A percentile compares a stretch with the other conserved stretches of the same genome.
phyloP scores from a whole-genome alignment of 2,888 invertebrate species.

The Holacanthella duospinosa region DNA sequence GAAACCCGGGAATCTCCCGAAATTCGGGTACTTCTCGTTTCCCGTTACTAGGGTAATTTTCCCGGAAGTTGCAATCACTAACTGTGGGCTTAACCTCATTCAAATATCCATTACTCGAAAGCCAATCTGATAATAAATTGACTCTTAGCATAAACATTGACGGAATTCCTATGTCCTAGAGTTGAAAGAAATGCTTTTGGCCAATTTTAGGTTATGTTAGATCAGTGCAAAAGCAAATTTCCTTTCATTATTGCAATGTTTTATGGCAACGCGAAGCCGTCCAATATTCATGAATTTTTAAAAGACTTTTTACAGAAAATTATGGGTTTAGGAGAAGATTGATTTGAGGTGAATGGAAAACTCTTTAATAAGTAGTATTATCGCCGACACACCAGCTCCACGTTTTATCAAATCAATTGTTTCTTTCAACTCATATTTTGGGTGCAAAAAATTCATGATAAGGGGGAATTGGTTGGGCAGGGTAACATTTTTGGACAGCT shows the following conservation, averaged over 20 bases:
- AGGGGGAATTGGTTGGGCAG: conserved; percentile 12
- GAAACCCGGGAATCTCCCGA: no score
- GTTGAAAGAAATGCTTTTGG: conserved; percentile 1
- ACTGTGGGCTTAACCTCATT: not conserved
- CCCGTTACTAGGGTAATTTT: no score
- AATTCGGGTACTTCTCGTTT: no score
- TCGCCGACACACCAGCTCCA: conserved; percentile 17
- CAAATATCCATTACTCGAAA: not conserved
- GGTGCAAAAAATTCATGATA: conserved; percentile 11
- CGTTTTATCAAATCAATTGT: conserved; percentile 9
- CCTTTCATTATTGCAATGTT: conserved; percentile 2
- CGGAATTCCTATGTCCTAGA: not conserved
- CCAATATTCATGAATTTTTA: not conserved
- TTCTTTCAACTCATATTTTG: conserved; percentile 9
- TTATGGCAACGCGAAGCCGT: not conserved
- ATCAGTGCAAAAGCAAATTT: not conserved
- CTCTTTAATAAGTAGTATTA: conserved; percentile 3
- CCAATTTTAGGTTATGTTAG: not conserved
- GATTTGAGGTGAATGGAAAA: not conserved
- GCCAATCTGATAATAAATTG: not conserved
- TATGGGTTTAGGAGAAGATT: not conserved
- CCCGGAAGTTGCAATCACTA: no score
- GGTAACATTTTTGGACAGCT: conserved; percentile 6
- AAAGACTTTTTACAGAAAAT: not conserved
- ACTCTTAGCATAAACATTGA: conserved; percentile 3